These are phyloP conservation scores for Leucophenga montana DNA, from an alignment of 2,888 invertebrate species.

Conservation along the genomic window DNA sequence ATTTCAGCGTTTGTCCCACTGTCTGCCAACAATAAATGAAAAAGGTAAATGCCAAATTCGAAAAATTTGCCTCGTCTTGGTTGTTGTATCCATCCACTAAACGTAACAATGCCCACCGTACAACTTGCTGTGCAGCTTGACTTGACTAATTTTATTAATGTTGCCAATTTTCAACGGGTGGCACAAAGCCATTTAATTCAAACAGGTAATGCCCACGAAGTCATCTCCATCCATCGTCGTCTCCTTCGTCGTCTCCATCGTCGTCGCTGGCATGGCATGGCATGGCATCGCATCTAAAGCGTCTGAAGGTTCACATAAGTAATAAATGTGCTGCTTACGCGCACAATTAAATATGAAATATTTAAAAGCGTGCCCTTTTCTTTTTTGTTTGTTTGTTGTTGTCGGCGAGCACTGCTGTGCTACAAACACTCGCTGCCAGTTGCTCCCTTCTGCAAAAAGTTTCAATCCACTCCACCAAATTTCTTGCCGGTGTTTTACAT, in stretches of 20 bases:
- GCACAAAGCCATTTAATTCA: conserved; percentile 22
- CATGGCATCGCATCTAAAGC: too few species aligned
- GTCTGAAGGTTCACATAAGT: conserved; percentile 24
- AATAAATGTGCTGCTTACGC: conserved; percentile 57
- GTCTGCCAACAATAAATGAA: conserved; percentile 34
- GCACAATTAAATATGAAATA: conserved; percentile 69
- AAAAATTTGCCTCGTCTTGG: not conserved
- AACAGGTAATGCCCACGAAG: conserved; percentile 15
- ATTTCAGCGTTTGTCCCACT: too few species aligned
- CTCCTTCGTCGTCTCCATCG: too few species aligned
- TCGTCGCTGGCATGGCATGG: too few species aligned
- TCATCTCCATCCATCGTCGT: not conserved
- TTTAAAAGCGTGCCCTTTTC: conserved; percentile 44
- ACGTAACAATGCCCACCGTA: not conserved
- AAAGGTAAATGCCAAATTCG: conserved; percentile 42
- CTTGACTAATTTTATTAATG: conserved; percentile 66
- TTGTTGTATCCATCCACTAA: not conserved
- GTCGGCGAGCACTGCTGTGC: too few species aligned
- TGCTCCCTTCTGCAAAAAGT: too few species aligned
- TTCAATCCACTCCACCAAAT: conserved; percentile 22
- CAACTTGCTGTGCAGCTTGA: conserved; percentile 29
- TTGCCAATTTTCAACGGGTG: conserved; percentile 58
- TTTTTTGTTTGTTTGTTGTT: conserved; percentile 8
- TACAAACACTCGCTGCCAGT: too few species aligned
- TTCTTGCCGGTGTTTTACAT: conserved; percentile 31